Conservation (phyloP, 2,797 vertebrate genomes). For the Siniperca scherzeri region DNA sequence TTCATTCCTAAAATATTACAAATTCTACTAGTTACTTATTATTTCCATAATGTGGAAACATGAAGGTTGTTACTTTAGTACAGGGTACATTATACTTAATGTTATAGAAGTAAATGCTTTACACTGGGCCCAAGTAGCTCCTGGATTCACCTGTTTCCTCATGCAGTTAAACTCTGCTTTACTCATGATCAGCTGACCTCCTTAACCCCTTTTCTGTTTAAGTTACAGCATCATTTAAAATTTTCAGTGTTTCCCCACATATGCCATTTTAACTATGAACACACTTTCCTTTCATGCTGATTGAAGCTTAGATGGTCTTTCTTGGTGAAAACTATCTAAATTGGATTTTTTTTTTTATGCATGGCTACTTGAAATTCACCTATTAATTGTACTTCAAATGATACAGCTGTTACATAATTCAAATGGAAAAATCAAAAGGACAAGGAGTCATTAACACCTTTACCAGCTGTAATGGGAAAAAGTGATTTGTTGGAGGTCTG, state of each 20-base stretch:
- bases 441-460: conserved; percentile 88
- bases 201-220: conserved; percentile 28
- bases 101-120: conserved; percentile 8
- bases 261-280: conserved; percentile 29
- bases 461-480: conserved; percentile 86
- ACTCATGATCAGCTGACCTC: conserved; percentile 31
- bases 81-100: not conserved
- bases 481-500: conserved; percentile 87
- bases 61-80: not conserved
- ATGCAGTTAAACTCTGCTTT: conserved; percentile 22
- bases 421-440: conserved; percentile 86
- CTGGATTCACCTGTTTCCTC: conserved; percentile 13
- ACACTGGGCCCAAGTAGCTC: not conserved
- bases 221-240: conserved; percentile 31
- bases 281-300: conserved; percentile 17
- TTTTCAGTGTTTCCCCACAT: conserved; percentile 39
- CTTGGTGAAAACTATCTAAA: conserved; percentile 72
- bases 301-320: conserved; percentile 37
- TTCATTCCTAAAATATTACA: not conserved
- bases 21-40: not conserved
- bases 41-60: conserved; percentile 6
- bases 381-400: conserved; percentile 83
- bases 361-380: conserved; percentile 78
- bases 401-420: conserved; percentile 84
- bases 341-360: conserved; percentile 63